Conservation (phyloP, 2,888 invertebrate species). For the Caenorhabditis becei region DNA sequence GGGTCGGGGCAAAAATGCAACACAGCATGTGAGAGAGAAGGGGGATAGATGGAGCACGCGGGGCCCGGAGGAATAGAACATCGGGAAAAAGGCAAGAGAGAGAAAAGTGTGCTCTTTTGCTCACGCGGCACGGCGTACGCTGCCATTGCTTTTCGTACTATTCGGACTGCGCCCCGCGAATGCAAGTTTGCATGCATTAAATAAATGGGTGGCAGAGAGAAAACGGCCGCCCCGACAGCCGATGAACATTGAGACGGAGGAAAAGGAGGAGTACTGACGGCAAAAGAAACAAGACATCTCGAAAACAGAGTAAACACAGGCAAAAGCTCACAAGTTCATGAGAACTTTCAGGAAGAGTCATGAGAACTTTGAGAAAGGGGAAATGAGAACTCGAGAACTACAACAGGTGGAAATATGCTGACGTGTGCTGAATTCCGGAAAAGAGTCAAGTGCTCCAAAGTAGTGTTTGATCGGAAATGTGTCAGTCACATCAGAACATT, state of each 20-base stretch:
- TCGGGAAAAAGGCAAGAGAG: slow-evolving; percentile 26
- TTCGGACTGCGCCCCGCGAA: slow-evolving; percentile 52
- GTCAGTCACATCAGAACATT: slow-evolving; percentile 42
- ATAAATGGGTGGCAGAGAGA: slow-evolving; percentile 54
- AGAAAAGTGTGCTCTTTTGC: slow-evolving; percentile 59
- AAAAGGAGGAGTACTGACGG: background rate
- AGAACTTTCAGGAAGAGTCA: background rate
- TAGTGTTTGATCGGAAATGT: slow-evolving; percentile 13
- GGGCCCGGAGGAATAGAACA: slow-evolving; percentile 13
- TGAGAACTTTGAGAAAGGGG: background rate
- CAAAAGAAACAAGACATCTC: slow-evolving; percentile 8
- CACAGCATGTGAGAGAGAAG: slow-evolving; percentile 27
- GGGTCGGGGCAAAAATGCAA: slow-evolving; percentile 57
- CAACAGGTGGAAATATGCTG: slow-evolving; percentile 11
- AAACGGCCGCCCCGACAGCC: slow-evolving; percentile 2
- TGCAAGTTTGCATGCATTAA: slow-evolving; percentile 62
- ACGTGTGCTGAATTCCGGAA: slow-evolving; percentile 32
- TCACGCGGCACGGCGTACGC: slow-evolving; percentile 55
- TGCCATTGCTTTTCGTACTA: slow-evolving; percentile 62
- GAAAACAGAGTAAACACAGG: background rate
- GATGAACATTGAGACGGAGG: slow-evolving; percentile 11
- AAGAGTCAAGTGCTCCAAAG: slow-evolving; percentile 6
- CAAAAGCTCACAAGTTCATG: background rate
- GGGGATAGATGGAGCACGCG: slow-evolving; percentile 13
- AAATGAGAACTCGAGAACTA: slow-evolving; percentile 12